Evolutionary conservation across 2,888 invertebrate species (phyloP).

Genomic region (Stenchaetothrips biformis): DNA sequence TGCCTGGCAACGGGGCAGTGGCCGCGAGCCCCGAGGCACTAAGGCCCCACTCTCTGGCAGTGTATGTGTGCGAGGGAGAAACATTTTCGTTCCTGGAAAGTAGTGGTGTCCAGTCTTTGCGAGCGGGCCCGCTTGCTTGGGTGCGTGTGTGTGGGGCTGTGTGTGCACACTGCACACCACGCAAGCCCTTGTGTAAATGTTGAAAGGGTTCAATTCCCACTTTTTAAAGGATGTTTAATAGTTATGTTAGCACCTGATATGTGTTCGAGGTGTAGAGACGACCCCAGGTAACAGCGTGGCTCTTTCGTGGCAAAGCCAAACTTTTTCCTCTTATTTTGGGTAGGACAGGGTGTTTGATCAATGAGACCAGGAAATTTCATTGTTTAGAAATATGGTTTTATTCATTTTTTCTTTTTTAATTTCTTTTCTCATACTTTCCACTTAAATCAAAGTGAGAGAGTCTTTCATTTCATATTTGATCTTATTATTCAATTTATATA

Average conservation of each 20-base stretch:
- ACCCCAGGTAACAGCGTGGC: too few relatives aligned
- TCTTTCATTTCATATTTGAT: conserved; percentile 15
- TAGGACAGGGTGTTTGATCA: neutral
- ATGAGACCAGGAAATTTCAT: neutral
- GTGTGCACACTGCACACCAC: too few relatives aligned
- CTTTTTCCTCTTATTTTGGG: neutral
- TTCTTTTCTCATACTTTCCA: conserved; percentile 4
- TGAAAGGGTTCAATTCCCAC: too few relatives aligned
- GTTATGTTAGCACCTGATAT: too few relatives aligned
- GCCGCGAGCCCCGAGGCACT: too few relatives aligned
- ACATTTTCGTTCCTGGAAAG: neutral
- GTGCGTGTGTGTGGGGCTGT: too few relatives aligned
- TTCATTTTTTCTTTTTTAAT: conserved; percentile 3
- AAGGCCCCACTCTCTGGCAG: neutral
- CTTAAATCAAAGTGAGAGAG: conserved; percentile 8
- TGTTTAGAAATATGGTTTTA: conserved; percentile 19
- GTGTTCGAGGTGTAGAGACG: too few relatives aligned
- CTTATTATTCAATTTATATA: conserved; percentile 21
- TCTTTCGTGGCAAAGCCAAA: neutral
- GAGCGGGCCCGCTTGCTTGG: too few relatives aligned
- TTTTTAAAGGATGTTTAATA: too few relatives aligned
- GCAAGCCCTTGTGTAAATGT: too few relatives aligned
- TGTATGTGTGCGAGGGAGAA: neutral
- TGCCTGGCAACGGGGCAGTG: too few relatives aligned
- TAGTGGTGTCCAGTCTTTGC: neutral